Evolutionary conservation across 2,113 vertebrate genomes (phyloP).

Genomic region (Indri indri): DNA sequence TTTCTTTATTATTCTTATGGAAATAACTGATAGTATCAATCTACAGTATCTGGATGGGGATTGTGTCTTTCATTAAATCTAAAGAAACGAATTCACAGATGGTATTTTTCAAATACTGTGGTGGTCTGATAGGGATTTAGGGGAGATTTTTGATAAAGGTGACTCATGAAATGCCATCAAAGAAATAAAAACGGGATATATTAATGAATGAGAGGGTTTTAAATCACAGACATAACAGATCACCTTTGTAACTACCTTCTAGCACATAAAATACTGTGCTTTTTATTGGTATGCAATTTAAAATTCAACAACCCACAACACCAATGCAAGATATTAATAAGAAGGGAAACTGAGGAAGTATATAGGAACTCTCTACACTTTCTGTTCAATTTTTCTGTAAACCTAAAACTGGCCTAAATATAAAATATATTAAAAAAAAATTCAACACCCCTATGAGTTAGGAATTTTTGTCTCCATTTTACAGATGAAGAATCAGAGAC

Average conservation of each 20-base stretch:
- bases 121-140: neutral
- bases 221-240: neutral
- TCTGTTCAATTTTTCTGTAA: neutral
- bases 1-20: neutral
- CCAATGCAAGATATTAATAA: neutral
- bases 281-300: neutral
- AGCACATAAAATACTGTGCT: neutral
- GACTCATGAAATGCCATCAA: neutral
- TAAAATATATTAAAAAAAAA: neutral
- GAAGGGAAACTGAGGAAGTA: neutral
- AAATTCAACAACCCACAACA: neutral
- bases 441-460: neutral
- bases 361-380: neutral
- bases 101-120: neutral
- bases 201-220: neutral
- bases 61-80: neutral
- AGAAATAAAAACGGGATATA: neutral
- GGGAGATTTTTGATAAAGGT: neutral
- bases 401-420: neutral
- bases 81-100: constrained; percentile 16
- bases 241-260: neutral
- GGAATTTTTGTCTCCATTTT: neutral
- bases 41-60: neutral
- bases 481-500: neutral
- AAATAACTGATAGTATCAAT: neutral